Percentiles rank a stretch among this genome's conserved stretches.
phyloP scores from a whole-genome alignment of 2,797 vertebrate genomes.

The Sylvilagus floridanus region DNA sequence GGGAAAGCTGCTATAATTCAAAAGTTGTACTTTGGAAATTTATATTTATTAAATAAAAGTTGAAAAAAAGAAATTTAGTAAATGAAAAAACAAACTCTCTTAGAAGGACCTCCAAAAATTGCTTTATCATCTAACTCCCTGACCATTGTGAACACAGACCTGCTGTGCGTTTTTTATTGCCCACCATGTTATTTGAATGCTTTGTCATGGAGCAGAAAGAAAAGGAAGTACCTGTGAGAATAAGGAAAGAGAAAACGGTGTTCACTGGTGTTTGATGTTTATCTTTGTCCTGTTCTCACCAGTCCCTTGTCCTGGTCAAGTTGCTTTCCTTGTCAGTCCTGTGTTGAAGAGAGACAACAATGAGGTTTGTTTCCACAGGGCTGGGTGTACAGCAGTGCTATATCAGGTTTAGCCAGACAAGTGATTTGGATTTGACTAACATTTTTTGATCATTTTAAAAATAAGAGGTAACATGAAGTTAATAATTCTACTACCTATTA shows the following conservation, averaged over 20 bases:
- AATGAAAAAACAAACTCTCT: not conserved
- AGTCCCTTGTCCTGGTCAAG: not conserved
- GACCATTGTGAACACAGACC: not conserved
- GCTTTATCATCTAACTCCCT: not conserved
- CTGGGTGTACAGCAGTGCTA: too few species aligned
- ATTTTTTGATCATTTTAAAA: not conserved
- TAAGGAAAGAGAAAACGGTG: not conserved
- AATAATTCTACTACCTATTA: conserved; percentile 3
- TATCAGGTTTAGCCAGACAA: fast-evolving
- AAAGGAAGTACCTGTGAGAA: not conserved
- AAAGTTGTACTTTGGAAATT: too few species aligned
- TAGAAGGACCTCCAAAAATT: not conserved
- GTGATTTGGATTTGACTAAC: not conserved
- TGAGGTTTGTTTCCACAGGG: fast-evolving
- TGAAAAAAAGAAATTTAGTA: too few species aligned
- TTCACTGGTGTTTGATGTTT: not conserved
- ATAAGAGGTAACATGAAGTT: not conserved
- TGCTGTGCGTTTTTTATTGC: not conserved
- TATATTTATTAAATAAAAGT: too few species aligned
- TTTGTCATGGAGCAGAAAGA: not conserved
- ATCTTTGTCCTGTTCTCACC: not conserved
- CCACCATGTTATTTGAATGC: not conserved
- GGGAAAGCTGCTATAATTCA: too few species aligned
- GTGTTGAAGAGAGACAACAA: not conserved
- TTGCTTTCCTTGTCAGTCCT: not conserved